A percentile compares a stretch with the other conserved stretches of the same genome.
Conservation (phyloP, 2,888 invertebrate genomes). For the Drosophila mercatorum region DNA sequence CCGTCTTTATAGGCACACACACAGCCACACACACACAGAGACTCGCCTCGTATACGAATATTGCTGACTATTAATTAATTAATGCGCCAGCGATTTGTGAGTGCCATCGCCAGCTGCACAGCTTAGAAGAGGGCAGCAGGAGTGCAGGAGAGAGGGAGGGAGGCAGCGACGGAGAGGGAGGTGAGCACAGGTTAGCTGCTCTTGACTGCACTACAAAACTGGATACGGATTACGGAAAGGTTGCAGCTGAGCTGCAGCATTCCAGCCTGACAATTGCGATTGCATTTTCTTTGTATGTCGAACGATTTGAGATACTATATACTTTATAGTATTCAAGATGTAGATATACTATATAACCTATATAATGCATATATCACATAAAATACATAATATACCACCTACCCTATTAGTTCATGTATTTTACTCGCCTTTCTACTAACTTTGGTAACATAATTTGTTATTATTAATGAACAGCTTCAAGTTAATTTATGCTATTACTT, state of each 20-base stretch:
- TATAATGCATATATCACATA: no score
- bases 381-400: no score
- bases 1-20: constrained; percentile 1
- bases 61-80: constrained; percentile 67
- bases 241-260: constrained; percentile 15
- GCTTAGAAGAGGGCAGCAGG: background rate
- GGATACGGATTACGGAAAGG: background rate
- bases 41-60: constrained; percentile 19
- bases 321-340: background rate
- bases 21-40: background rate
- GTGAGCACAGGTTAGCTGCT: background rate
- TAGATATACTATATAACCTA: background rate
- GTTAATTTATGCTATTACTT: no score
- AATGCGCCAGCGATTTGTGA: constrained; percentile 53
- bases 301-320: background rate
- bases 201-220: constrained; percentile 18
- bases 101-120: constrained; percentile 36
- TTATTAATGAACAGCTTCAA: no score
- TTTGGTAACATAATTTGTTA: no score
- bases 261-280: constrained; percentile 15
- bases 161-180: background rate
- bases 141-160: background rate
- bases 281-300: constrained; percentile 16
- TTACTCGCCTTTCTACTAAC: no score
- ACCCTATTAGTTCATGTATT: no score